Base-by-base conservation (phyloP, 2,888 invertebrate genomes). In the Eupithecia centaureata region DNA sequence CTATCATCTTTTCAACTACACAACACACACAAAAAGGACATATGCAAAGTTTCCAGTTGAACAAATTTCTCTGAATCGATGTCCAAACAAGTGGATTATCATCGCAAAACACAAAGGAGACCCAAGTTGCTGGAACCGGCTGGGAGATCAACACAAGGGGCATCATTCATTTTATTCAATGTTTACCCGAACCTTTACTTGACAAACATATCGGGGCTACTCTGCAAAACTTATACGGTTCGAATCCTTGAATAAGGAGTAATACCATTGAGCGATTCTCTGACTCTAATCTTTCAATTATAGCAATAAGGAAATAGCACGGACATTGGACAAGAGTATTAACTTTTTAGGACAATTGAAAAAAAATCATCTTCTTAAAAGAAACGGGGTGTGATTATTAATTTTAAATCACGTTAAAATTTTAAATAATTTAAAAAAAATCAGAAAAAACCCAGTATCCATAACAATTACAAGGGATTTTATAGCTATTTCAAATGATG, bases 91-190 rank as follows among this genome's bases (percentile, higher is more conserved):
- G 57, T 0, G 38, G 32, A 61, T 56, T 56, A 60, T 25, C 54
- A 61, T 54, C 38, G 32, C n/a, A 33, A 63, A 35, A 59, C 25
- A 64, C 47, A 61, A 66, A 59, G 64, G 33, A 58, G 27, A 42
- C 25, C 56, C 63, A 51, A 67, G 47, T 63, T 32, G 22, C 27
- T 25, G 32, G 54, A 47, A 35, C 47, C 22, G 33, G 28, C 35
- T 35, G 28, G 38, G 35, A 57, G 32, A 32, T 30, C 66, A 58
- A 67, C 62, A 63, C 5, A 38, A 52, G 35, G 67, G 62, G 59
- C 52, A 63, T 67, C 42, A 67, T 67, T 63, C 67, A 63, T 63
- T 67, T 67, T 63, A 67, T 67, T 63, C 62, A 63, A 67, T 59
- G 67, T 67, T 67, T 63, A 25, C 61, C 33, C 35, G n/a, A 51